Evolutionary conservation across 2,113 vertebrate genomes (phyloP), one percentile per base, ranked within the genome.

Genomic region (Pardalotus punctatus): DNA sequence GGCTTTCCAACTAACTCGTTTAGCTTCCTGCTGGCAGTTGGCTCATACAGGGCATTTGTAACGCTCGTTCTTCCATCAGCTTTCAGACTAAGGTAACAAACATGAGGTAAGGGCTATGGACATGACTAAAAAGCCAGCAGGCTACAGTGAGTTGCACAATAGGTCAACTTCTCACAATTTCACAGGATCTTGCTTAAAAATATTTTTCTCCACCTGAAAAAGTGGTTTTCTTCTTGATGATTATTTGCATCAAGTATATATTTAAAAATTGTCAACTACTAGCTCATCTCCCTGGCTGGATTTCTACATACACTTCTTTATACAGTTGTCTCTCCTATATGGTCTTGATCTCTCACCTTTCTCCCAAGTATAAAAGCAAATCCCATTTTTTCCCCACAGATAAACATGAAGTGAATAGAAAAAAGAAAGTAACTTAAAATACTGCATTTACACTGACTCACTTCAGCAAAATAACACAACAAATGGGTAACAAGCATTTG

Each of bases 1-100:
- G 91, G 97, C 87, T 97, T 98, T 97, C 93, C 64, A 96, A 84
- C 92, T 94, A 96, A 85, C 58, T 94, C 53, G 25, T 62, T 79
- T 4, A 73, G 81, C 69, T 96, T 91, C 91, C 86, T 96, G 88
- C 93, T 95, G 80, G 89, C 80, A 83, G 25, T 64, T 94, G 74
- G 92, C 86, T 97, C 86, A 82, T 16, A 90, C 71, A 65, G 35
- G 40, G 69, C 40, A 81, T 72, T 69, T 66, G 54, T 79, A 97
- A 96, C 27, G 10, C 84, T 95, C 60, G 65, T 51, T 79, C 81
- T 94, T 86, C 83, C 96, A 83, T 90, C 77, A 70, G 81, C 43
- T 93, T 72, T 67, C 56, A 81, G 65, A 81, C 73, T 70, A 48
- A 78, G 64, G 74, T 90, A 95, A 81, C 62, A 86, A 85, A 88